Percentiles rank a stretch among this genome's conserved stretches.
phyloP scores from a whole-genome alignment of 2,113 vertebrate genomes.

The Psophia crepitans region DNA sequence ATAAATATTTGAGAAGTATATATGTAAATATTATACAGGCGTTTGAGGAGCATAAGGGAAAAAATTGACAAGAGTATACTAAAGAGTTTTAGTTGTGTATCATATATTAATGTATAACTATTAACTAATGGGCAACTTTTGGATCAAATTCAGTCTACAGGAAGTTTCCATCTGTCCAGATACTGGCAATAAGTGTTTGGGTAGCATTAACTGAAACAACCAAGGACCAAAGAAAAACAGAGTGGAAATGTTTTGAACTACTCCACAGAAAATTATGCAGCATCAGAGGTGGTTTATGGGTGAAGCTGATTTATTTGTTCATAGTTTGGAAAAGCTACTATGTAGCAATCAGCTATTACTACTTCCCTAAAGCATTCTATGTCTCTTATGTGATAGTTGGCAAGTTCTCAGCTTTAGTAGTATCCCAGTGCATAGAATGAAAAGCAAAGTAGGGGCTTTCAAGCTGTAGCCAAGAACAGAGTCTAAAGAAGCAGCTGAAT shows the following conservation, averaged over 20 bases:
- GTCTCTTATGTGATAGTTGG: neutral
- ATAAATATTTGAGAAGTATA: neutral
- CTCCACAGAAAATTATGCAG: neutral
- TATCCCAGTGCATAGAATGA: neutral
- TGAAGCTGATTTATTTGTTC: neutral
- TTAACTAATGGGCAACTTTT: neutral
- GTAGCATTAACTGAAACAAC: neutral
- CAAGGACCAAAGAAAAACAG: neutral
- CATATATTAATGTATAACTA: neutral
- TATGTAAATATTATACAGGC: neutral
- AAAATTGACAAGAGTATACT: neutral
- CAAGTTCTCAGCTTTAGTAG: neutral
- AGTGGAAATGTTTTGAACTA: neutral
- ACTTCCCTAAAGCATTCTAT: neutral
- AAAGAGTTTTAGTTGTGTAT: neutral
- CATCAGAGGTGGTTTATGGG: neutral
- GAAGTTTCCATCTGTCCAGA: neutral
- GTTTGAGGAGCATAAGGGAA: neutral
- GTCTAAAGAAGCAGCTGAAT: neutral
- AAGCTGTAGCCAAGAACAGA: neutral
- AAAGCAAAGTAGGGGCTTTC: neutral
- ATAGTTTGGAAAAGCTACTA: neutral
- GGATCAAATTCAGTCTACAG: neutral
- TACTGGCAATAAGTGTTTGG: neutral
- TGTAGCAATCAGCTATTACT: neutral